Evolutionary conservation across 2,113 vertebrate species (phyloP).

Genomic region (Corvus moneduloides): DNA sequence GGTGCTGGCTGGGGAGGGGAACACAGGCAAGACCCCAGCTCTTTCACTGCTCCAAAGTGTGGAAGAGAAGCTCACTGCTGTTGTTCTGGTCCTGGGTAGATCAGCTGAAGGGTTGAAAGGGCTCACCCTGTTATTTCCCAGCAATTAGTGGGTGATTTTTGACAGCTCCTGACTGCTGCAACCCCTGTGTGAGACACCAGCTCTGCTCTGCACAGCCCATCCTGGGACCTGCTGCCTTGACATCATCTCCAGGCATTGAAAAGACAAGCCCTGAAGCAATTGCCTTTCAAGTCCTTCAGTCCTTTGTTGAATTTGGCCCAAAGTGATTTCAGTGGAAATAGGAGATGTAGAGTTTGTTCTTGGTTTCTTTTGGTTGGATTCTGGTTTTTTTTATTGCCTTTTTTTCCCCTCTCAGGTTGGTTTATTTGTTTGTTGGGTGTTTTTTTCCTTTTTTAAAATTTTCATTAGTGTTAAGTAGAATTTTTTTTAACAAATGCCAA

Average conservation of each 20-base stretch:
- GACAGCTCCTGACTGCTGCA: not conserved
- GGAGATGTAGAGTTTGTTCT: not conserved
- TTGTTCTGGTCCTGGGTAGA: not conserved
- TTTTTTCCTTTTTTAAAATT: not conserved
- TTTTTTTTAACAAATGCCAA: not conserved
- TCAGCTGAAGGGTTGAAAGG: not conserved
- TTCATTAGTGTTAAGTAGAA: not conserved
- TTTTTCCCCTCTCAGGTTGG: no score
- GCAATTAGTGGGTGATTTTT: accelerated
- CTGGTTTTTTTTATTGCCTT: not conserved
- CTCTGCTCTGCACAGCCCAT: not conserved
- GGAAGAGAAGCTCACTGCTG: not conserved
- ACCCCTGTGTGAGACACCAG: accelerated
- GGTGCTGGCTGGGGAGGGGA: accelerated
- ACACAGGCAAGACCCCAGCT: accelerated
- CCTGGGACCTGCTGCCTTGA: not conserved
- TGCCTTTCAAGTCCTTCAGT: not conserved
- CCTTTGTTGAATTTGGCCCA: not conserved
- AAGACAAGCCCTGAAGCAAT: not conserved
- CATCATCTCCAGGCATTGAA: not conserved
- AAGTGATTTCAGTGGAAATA: not conserved
- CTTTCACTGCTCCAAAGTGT: accelerated
- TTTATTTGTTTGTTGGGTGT: not conserved
- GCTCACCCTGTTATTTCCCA: not conserved
- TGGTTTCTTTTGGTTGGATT: not conserved